Conservation (phyloP, 2,888 invertebrate genomes). For the Heliconius hortense region DNA sequence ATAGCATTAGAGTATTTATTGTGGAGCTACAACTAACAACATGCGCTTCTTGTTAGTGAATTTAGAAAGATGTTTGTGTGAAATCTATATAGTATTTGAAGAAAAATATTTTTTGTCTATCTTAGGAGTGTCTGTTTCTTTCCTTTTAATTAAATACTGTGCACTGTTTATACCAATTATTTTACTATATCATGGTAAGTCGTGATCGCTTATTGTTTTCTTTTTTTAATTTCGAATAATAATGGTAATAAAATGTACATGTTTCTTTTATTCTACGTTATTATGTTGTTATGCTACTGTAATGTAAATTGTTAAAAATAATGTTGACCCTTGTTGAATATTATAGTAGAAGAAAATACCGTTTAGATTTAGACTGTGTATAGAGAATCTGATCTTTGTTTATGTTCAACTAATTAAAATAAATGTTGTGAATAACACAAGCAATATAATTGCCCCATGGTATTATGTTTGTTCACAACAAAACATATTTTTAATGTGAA, state of each 20-base stretch:
- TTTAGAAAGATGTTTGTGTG: slow-evolving; percentile 25
- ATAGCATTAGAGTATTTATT: slow-evolving; percentile 8
- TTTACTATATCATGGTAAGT: slow-evolving; percentile 62
- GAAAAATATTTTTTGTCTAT: slow-evolving; percentile 48
- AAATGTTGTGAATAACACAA: too few species aligned
- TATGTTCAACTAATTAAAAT: background rate
- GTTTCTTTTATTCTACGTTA: too few species aligned
- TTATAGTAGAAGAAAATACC: background rate
- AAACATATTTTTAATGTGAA: too few species aligned
- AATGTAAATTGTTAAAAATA: too few species aligned
- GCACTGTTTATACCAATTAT: slow-evolving; percentile 57
- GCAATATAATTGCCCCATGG: too few species aligned
- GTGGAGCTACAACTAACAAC: background rate
- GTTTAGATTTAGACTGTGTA: background rate
- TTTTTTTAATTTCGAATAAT: background rate
- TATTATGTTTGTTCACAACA: too few species aligned
- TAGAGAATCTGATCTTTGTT: background rate
- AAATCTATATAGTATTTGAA: slow-evolving; percentile 28
- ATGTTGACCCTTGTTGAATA: too few species aligned
- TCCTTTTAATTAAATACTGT: slow-evolving; percentile 55
- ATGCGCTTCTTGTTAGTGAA: slow-evolving; percentile 31
- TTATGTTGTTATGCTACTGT: too few species aligned
- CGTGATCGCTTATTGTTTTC: background rate
- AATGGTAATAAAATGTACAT: too few species aligned
- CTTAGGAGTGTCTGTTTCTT: slow-evolving; percentile 46